Percentiles rank a stretch among this genome's conserved stretches.
Conservation (phyloP, 2,888 invertebrate species). For the Fabriciana adippe region DNA sequence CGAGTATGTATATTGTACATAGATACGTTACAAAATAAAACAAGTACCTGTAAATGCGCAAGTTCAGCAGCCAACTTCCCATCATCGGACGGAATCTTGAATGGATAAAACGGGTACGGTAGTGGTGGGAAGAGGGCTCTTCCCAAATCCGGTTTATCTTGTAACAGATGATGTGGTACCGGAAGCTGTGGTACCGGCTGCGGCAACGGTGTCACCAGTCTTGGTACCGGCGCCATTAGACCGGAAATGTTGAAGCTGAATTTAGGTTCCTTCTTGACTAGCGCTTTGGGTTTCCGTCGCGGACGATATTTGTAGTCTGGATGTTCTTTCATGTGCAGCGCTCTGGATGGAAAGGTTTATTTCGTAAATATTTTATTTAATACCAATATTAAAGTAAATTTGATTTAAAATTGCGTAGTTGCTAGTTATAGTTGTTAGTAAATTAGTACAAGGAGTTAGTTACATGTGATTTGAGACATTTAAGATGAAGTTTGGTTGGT, state of each 20-base stretch:
- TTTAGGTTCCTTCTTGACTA: slow-evolving; percentile 90
- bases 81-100: slow-evolving; percentile 80
- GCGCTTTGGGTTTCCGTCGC: slow-evolving; percentile 91
- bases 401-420: too few relatives aligned
- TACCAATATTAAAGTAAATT: too few relatives aligned
- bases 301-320: slow-evolving; percentile 96
- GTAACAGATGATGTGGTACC: slow-evolving; percentile 77
- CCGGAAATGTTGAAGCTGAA: slow-evolving; percentile 87
- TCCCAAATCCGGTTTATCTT: slow-evolving; percentile 85
- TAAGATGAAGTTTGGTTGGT: too few relatives aligned
- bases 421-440: too few relatives aligned
- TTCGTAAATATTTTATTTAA: too few relatives aligned
- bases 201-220: slow-evolving; percentile 70
- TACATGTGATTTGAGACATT: too few relatives aligned
- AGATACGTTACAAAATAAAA: too few relatives aligned
- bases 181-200: slow-evolving; percentile 74
- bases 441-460: too few relatives aligned
- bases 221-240: slow-evolving; percentile 82
- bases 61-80: slow-evolving; percentile 86
- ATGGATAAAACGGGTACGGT: slow-evolving; percentile 87
- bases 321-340: slow-evolving; percentile 96
- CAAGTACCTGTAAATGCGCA: slow-evolving; percentile 82
- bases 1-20: too few relatives aligned
- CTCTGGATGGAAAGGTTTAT: slow-evolving; percentile 80
- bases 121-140: slow-evolving; percentile 87